These are phyloP conservation scores for Anabacerthia variegaticeps DNA, from an alignment of 2,797 vertebrate genomes.

Conservation along the genomic window DNA sequence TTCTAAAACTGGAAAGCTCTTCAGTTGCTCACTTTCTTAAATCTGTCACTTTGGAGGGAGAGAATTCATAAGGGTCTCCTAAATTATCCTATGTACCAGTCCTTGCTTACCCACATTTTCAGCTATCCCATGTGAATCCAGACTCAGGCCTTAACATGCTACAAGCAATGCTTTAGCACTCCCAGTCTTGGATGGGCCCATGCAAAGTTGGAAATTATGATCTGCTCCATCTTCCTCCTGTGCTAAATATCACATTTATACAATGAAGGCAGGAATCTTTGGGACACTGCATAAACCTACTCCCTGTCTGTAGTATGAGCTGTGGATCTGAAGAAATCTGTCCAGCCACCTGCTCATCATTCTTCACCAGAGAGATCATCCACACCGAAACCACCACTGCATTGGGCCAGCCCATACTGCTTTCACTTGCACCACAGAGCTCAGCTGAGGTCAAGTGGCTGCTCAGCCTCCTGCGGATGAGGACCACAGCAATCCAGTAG, in stretches of 20 bases:
- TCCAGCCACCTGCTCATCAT: background rate
- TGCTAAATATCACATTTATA: background rate
- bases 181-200: background rate
- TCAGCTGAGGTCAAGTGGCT: too few species aligned
- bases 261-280: background rate
- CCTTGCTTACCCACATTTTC: background rate
- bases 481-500: background rate
- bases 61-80: background rate
- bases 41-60: background rate
- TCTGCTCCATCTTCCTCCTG: background rate
- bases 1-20: background rate
- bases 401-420: background rate
- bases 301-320: background rate
- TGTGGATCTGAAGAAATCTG: background rate
- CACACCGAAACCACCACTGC: accelerated
- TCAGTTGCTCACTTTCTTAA: background rate
- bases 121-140: background rate
- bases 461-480: background rate
- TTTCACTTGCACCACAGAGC: background rate
- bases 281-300: background rate
- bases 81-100: background rate
- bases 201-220: background rate
- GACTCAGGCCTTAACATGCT: background rate
- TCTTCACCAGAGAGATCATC: background rate
- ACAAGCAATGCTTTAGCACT: background rate